Base-by-base conservation (phyloP, 2,113 vertebrate species). In the Psittacara wagleri region DNA sequence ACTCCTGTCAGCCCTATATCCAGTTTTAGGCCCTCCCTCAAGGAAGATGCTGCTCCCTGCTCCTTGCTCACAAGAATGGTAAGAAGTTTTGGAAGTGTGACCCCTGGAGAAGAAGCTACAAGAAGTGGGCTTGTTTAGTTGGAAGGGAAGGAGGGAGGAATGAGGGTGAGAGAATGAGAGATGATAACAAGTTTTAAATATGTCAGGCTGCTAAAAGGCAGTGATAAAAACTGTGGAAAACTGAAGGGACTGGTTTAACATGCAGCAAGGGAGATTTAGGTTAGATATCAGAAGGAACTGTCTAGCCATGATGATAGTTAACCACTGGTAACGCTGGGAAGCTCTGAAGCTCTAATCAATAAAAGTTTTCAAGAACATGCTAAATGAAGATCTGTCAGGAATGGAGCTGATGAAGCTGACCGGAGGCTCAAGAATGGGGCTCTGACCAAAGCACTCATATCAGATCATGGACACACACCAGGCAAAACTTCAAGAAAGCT, bases 191-290 rank as follows among this genome's bases (percentile, higher is more conserved):
- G 41, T 77, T 91, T 91, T 52, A 95, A 80, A 83, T 73, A 76
- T 11, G 62, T 68, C 74, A 89, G 55, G 81, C 66, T 95, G 81
- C 43, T 85, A 86, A 91, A 92, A 95, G 67, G 37, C 52, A 63
- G 62, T 1, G 4, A 90, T 66, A 76, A 91, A 43, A 43, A 43
- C 85, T 76, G 44, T 49, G 46, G 62, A 78, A 86, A 84, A 78
- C 70, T 51, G 70, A 88, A 86, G 51, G 27, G 46, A 92, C 59
- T 61, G 83, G 39, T 31, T 75, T 64, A 83, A n/a, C 48, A 86
- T 3, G 57, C 62, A 79, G 84, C 39, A 76, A 82, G 33, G 17
- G 35, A 89, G 74, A 79, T 79, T 64, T 64, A 76, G 66, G 51
- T 49, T 72, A 91, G 86, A 18, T 81, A 83, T 61, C 39, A 82